Conservation (phyloP, 2,888 invertebrate genomes). For the Perizoma flavofasciatum region DNA sequence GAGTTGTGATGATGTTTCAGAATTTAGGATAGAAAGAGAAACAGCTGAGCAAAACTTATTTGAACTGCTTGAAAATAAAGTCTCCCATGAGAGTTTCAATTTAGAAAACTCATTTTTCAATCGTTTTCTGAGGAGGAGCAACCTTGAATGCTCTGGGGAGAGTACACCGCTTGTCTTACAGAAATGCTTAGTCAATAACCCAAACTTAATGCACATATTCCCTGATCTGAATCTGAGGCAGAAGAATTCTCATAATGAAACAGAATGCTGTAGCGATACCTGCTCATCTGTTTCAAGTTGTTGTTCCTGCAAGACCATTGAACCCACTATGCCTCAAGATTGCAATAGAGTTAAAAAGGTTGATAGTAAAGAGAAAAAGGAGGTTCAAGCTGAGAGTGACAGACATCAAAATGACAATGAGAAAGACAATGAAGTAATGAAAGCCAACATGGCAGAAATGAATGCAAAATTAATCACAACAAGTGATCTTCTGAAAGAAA, state of each 20-base stretch:
- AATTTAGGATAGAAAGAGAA: conserved; percentile 69
- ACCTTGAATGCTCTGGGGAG: conserved; percentile 68
- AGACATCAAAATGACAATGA: conserved; percentile 57
- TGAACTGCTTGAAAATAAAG: conserved; percentile 90
- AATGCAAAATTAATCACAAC: conserved; percentile 80
- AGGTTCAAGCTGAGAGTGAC: conserved; percentile 51
- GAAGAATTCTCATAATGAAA: conserved; percentile 58
- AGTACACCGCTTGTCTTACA: conserved; percentile 73
- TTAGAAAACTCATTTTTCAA: conserved; percentile 86
- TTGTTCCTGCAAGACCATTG: conserved; percentile 71
- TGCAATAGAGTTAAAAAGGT: conserved; percentile 37
- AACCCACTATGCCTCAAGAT: conserved; percentile 42
- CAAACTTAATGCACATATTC: conserved; percentile 62
- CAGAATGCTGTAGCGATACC: conserved; percentile 64
- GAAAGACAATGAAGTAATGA: conserved; percentile 59
- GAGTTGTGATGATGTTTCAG: conserved; percentile 63
- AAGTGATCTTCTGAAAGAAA: conserved; percentile 84
- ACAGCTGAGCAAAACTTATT: conserved; percentile 89
- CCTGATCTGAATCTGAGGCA: conserved; percentile 53
- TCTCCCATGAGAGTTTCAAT: conserved; percentile 88
- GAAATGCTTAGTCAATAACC: conserved; percentile 66
- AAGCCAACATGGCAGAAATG: conserved; percentile 72
- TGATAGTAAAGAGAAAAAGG: conserved; percentile 43
- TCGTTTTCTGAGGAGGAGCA: conserved; percentile 72
- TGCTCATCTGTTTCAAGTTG: conserved; percentile 67